Conservation (phyloP, 2,113 vertebrate species). For the Alosa alosa region DNA sequence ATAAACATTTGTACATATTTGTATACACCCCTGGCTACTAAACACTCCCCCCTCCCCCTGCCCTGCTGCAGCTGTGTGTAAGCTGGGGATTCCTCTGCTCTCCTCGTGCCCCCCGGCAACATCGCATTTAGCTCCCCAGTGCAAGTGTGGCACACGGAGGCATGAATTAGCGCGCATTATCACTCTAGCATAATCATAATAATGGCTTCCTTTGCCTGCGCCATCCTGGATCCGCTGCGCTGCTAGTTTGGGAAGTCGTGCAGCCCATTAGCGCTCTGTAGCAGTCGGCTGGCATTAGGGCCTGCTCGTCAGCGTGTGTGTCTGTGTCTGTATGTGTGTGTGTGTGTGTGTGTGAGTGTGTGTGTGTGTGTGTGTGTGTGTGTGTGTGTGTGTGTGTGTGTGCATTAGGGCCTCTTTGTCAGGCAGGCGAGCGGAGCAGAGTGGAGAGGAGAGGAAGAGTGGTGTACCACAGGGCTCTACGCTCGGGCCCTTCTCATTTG, state of each 20-base stretch:
- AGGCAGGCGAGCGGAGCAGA: background rate
- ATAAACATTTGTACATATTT: conserved; percentile 9
- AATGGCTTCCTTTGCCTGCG: too few relatives aligned
- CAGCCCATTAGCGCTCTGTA: background rate
- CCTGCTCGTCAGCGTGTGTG: too few relatives aligned
- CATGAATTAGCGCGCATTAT: background rate
- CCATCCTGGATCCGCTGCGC: too few relatives aligned
- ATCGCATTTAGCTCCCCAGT: background rate
- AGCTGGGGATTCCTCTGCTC: background rate
- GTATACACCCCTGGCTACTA: conserved; percentile 2
- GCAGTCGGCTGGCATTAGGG: background rate
- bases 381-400: too few relatives aligned
- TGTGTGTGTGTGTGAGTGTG: too few relatives aligned
- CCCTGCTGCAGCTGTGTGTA: background rate
- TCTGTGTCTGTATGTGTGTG: too few relatives aligned
- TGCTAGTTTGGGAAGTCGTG: too few relatives aligned
- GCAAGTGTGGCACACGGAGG: background rate
- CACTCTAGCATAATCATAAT: background rate
- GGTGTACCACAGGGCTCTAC: background rate
- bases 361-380: too few relatives aligned
- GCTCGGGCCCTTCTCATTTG: background rate
- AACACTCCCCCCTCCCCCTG: background rate
- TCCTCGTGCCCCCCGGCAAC: background rate
- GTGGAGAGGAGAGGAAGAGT: too few relatives aligned
- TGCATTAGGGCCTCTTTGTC: too few relatives aligned